Percentiles rank a stretch among this genome's conserved stretches.
These are phyloP conservation scores for Nothoprocta pentlandii DNA, from an alignment of 2,113 vertebrate genomes.

Conservation along the genomic window DNA sequence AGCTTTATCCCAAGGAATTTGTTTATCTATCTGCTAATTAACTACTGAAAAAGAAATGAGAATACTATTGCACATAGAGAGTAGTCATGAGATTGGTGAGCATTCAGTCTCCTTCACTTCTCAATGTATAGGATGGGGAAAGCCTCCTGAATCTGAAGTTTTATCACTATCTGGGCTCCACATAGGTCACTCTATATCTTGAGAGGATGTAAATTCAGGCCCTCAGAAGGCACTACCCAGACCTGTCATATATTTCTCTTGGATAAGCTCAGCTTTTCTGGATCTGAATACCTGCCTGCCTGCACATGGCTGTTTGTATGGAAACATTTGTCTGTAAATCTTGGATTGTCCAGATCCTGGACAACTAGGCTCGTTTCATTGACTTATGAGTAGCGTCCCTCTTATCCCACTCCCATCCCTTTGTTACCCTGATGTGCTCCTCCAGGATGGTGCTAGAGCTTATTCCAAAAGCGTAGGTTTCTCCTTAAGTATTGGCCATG, in stretches of 20 bases:
- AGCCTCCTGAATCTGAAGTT: neutral
- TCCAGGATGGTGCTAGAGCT: neutral
- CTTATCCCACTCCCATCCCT: neutral
- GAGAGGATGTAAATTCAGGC: neutral
- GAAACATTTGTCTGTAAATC: neutral
- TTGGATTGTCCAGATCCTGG: neutral
- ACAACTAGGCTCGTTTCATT: neutral
- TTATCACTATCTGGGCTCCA: neutral
- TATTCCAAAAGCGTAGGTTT: neutral
- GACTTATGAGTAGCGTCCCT: neutral
- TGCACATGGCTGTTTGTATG: neutral
- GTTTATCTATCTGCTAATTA: constrained; percentile 27
- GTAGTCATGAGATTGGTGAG: neutral
- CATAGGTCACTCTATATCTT: neutral
- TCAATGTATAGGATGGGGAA: neutral
- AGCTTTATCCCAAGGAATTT: constrained; percentile 1
- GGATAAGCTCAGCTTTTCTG: neutral
- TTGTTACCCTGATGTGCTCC: neutral
- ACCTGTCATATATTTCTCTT: neutral
- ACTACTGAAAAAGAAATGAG: constrained; percentile 1
- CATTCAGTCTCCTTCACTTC: neutral
- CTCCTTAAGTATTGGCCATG: neutral
- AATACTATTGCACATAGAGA: neutral
- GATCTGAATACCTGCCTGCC: neutral
- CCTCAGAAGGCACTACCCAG: neutral